Evolutionary conservation across 2,113 vertebrate species (phyloP).

Genomic region (Talpa occidentalis): DNA sequence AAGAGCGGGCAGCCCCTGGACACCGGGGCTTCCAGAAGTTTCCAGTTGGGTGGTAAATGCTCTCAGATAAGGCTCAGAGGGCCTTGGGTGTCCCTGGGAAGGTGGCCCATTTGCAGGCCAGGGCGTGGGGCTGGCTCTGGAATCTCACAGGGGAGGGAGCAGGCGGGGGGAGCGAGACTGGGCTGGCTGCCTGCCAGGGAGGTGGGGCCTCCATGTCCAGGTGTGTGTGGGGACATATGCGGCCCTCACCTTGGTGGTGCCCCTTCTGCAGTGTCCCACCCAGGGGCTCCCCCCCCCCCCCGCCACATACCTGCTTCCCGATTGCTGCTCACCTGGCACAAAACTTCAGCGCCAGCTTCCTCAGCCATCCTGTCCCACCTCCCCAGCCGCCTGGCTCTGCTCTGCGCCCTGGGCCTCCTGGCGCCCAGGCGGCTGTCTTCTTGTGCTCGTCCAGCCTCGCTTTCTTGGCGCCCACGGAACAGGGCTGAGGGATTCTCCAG

Average conservation of each 20-base stretch:
- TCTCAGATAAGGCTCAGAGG: background rate
- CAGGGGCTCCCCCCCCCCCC: background rate
- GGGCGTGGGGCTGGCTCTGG: background rate
- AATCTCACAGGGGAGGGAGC: no score
- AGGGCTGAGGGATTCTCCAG: no score
- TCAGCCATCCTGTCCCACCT: background rate
- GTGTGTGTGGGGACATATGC: background rate
- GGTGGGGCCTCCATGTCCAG: fast-evolving
- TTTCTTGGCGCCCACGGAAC: no score
- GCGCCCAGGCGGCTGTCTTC: no score
- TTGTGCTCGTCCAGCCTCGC: background rate
- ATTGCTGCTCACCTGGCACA: background rate
- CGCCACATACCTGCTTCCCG: background rate
- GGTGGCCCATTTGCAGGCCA: background rate
- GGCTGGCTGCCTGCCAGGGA: background rate
- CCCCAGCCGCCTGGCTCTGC: background rate
- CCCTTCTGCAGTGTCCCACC: no score
- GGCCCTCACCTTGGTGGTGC: background rate
- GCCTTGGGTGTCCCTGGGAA: background rate
- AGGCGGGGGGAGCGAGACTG: background rate
- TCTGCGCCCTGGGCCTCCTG: background rate
- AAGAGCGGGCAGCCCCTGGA: no score
- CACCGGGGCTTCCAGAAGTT: no score
- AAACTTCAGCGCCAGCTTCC: fast-evolving
- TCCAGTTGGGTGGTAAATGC: no score